Evolutionary conservation across 2,797 vertebrate species (phyloP), one percentile per base, ranked within the genome.

Genomic region (Alfaro cultratus): DNA sequence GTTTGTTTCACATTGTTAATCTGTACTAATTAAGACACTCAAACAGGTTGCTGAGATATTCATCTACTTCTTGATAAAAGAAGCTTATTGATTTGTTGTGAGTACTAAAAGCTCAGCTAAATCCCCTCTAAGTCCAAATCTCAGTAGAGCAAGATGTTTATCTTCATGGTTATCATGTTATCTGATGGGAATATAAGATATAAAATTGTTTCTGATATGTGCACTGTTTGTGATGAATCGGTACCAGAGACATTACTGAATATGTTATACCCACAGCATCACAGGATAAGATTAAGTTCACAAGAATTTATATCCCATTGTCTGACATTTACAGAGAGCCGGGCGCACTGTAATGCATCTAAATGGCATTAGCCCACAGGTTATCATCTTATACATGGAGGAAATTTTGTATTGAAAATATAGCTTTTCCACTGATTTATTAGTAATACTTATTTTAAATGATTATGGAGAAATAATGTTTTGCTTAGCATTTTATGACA

Each of bases 41-140:
- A 45, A 79, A n/a, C 57, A 46, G 51, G 31, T 46, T 84, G 41
- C 47, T 78, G 83, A 88, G 85, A 93, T 90, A 89, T 85, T 82
- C 47, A 93, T 92, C 89, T 89, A 77, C 71, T 76, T 82, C 43
- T 85, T 85, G 76, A 75, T 91, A 92, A 87, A 53, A 62, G 70
- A 84, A 80, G 47, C 26, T 16, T 89, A 93, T 92, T 88, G 91
- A 95, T 93, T 93, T 91, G 75, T 84, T 90, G 13, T 49, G 87
- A 82, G 76, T 89, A 85, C 89, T 90, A 84, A 93, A 90, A 88
- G 88, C 86, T 86, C 79, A 77, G 43, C 67, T 80, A 76, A 90
- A 85, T 67, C 80, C 75, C 46, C 5, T 74, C 85, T 86, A 81
- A 91, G 88, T 85, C 82, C 74, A 83, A 90, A 88, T 83, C 83